phyloP scores from a whole-genome alignment of 2,113 vertebrate genomes.

The Pseudopipra pipra region DNA sequence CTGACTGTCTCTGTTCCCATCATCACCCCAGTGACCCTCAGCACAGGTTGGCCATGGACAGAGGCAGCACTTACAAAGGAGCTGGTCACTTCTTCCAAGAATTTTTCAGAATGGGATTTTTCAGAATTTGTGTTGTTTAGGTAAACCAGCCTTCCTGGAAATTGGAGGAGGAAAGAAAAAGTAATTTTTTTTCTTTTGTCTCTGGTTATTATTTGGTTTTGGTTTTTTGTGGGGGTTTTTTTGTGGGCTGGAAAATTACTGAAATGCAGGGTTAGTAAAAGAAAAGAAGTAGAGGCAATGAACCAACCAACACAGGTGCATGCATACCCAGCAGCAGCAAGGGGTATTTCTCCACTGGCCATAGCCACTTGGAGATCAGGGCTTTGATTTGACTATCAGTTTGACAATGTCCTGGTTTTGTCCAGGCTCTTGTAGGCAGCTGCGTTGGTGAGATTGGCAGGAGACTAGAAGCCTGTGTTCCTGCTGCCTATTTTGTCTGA shows the following conservation, averaged over 20 bases:
- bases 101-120: background rate
- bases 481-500: background rate
- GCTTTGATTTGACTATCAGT: background rate
- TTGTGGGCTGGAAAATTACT: background rate
- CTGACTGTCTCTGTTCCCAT: background rate
- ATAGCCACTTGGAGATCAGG: background rate
- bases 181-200: background rate
- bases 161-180: background rate
- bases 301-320: accelerated
- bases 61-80: background rate
- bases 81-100: background rate
- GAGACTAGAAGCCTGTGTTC: background rate
- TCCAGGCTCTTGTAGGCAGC: background rate
- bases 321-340: background rate
- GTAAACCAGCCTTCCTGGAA: background rate
- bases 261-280: background rate
- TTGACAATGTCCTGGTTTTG: background rate
- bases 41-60: background rate
- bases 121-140: background rate
- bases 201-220: background rate
- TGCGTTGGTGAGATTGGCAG: background rate
- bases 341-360: background rate
- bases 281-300: background rate
- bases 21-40: accelerated
- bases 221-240: background rate